Conservation (phyloP, 2,113 vertebrate genomes). For the Accipiter cooperii region DNA sequence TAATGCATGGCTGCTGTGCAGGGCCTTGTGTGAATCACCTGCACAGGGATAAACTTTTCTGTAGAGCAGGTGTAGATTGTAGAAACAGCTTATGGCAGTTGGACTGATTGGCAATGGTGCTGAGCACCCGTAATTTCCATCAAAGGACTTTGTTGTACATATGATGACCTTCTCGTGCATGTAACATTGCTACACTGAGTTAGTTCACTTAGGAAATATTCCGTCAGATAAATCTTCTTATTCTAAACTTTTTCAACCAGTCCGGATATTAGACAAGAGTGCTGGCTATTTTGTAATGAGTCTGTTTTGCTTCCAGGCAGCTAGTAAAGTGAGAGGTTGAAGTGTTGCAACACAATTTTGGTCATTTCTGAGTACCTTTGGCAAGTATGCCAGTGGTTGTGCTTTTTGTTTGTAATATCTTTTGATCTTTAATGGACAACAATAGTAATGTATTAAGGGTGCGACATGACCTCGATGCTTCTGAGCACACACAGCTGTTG, state of each 20-base stretch:
- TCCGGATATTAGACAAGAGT: background rate
- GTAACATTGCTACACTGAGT: background rate
- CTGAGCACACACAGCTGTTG: slow-evolving; percentile 44
- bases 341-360: slow-evolving; percentile 21
- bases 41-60: background rate
- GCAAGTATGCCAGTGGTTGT: background rate
- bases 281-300: background rate
- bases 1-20: background rate
- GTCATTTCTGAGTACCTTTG: slow-evolving; percentile 26
- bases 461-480: slow-evolving; percentile 22
- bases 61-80: background rate
- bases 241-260: background rate
- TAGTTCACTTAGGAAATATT: slow-evolving; percentile 13
- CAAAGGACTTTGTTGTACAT: background rate
- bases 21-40: background rate
- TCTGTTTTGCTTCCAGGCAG: slow-evolving; percentile 44
- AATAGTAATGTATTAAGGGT: slow-evolving; percentile 44
- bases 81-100: background rate
- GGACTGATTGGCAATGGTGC: background rate
- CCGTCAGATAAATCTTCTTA: background rate
- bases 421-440: slow-evolving; percentile 55
- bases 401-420: slow-evolving; percentile 36
- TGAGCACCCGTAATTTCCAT: background rate
- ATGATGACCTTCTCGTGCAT: background rate
- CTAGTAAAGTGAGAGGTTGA: slow-evolving; percentile 43